Base-by-base conservation (phyloP, 2,797 vertebrate genomes). In the Helicolenus hilgendorfi region DNA sequence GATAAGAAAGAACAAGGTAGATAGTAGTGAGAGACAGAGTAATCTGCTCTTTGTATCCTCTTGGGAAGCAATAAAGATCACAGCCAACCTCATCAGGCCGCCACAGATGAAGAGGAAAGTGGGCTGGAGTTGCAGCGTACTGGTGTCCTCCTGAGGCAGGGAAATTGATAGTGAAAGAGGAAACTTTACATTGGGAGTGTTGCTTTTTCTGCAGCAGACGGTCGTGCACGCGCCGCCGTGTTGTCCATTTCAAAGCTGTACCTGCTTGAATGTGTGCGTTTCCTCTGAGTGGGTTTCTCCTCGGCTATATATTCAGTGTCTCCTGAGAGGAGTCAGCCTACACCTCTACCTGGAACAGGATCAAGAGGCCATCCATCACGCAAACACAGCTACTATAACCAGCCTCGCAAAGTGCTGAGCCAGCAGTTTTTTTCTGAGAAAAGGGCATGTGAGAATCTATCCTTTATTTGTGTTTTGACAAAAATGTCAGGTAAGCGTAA, bases 311-410 rank as follows among this genome's bases (percentile, higher is more conserved):
- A 79, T 90, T 75, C 41, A 60, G 83, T 15, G 55, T 88, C 90
- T 68, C 90, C 77, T 60, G 88, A 81, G 84, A 73, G 69, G 49
- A 78, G 63, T 79, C 82, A 69, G 79, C 60, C 83, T 85, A 75
- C 77, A 89, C 72, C 69, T 89, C 62, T 78, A 84, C 73, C 84
- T 88, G 69, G 81, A 89, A 77, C 3, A 67, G 72, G 78, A 87
- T 88, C 89, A 89, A 91, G 65, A 89, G 78, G 55, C 77, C 76
- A 92, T 92, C 84, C 86, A 81, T 94, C 94, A 91, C 68, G 64
- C 63, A 41, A 68, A 60, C 76, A 69, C 67, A 31, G 71, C 85
- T 86, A 73, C 86, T 84, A 68, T 71, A 78, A 87, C 56, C 59
- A 69, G 76, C 58, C 33, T 36, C 0, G 2, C 59, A 73, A 69